These are phyloP conservation scores for Phytoseiulus persimilis DNA, from an alignment of 2,888 invertebrate species.

Conservation along the genomic window DNA sequence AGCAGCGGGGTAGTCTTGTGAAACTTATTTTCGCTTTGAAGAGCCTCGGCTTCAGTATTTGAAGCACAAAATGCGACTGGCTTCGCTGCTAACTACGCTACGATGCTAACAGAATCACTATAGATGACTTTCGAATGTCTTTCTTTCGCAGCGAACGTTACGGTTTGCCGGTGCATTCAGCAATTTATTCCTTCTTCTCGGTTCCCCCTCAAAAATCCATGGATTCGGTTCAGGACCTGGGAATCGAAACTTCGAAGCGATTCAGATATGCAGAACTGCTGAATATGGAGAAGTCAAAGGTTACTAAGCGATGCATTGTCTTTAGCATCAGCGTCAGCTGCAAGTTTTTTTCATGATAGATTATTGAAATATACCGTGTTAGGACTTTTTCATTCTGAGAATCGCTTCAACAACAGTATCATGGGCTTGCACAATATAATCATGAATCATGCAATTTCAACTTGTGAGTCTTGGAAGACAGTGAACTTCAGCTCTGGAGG, in stretches of 20 bases:
- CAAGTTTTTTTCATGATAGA: not conserved
- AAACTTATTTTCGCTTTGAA: conserved; percentile 5
- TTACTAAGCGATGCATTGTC: not conserved
- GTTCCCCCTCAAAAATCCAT: not conserved
- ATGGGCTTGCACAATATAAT: not conserved
- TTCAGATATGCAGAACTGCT: not conserved
- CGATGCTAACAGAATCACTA: not conserved
- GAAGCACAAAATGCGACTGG: not conserved
- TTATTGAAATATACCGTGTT: not conserved
- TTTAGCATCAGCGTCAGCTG: not conserved
- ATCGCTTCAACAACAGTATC: not conserved
- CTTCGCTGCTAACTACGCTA: not conserved
- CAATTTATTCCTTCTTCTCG: not conserved
- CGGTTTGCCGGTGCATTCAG: not conserved
- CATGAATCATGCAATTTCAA: not conserved
- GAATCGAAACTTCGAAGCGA: not conserved
- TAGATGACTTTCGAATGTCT: not conserved
- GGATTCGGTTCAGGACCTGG: not conserved
- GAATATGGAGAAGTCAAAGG: not conserved
- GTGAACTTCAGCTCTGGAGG: no score
- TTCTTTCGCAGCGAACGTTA: not conserved
- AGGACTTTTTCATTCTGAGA: not conserved
- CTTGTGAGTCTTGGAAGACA: no score
- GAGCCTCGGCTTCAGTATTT: not conserved
- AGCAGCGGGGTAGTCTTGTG: not conserved